Percentiles rank a stretch among this genome's conserved stretches.
Conservation (phyloP, 2,113 vertebrate species). For the Corythoichthys intestinalis region DNA sequence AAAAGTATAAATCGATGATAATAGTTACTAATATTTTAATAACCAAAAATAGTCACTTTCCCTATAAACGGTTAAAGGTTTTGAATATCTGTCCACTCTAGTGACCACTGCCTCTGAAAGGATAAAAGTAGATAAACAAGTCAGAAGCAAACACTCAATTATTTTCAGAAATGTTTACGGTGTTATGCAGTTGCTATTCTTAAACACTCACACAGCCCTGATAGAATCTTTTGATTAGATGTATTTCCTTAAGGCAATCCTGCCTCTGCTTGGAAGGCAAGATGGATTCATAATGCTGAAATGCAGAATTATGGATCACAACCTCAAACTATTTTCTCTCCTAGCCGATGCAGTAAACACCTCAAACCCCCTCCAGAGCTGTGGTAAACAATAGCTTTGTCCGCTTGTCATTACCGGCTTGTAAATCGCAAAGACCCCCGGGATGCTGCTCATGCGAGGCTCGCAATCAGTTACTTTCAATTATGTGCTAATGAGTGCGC, state of each 20-base stretch:
- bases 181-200: neutral
- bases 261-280: constrained; percentile 2
- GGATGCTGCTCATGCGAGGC: constrained; percentile 41
- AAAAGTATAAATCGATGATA: too few species aligned
- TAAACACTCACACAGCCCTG: neutral
- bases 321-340: constrained; percentile 22
- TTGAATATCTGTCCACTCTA: too few species aligned
- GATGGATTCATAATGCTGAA: constrained; percentile 11
- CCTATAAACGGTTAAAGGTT: too few species aligned
- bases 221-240: neutral
- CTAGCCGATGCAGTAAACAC: constrained; percentile 24
- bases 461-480: constrained; percentile 66
- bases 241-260: neutral
- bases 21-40: too few species aligned
- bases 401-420: constrained; percentile 36
- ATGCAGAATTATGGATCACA: constrained; percentile 29
- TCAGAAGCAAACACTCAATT: neutral
- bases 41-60: too few species aligned
- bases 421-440: constrained; percentile 50
- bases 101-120: too few species aligned
- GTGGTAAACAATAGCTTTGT: constrained; percentile 20
- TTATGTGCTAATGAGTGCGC: constrained; percentile 59
- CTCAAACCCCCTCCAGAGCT: constrained; percentile 26
- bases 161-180: neutral
- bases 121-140: too few species aligned